phyloP scores from a whole-genome alignment of 2,888 invertebrate species.

The Hipparchia semele region DNA sequence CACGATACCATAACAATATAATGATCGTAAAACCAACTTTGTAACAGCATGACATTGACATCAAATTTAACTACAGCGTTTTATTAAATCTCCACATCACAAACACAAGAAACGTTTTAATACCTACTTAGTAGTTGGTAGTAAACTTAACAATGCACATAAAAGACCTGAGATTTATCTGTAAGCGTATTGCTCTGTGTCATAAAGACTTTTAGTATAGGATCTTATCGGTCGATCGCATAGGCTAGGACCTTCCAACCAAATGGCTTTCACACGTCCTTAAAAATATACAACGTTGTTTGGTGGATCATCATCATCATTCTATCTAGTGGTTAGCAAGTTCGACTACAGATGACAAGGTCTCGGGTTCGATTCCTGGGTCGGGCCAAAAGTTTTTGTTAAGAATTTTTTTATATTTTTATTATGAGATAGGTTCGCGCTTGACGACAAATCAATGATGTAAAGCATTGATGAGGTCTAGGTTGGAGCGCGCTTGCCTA shows the following conservation, averaged over 20 bases:
- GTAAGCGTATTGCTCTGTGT: slow-evolving; percentile 23
- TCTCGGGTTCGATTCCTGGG: no score
- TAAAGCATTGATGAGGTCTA: no score
- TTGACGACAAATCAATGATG: no score
- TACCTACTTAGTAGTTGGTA: slow-evolving; percentile 23
- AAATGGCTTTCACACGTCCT: slow-evolving; percentile 7
- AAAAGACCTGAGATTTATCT: slow-evolving; percentile 25
- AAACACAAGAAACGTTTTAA: slow-evolving; percentile 24
- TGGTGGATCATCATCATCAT: no score
- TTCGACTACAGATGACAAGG: no score
- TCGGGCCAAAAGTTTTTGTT: no score
- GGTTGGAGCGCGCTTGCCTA: no score
- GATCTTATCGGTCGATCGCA: slow-evolving; percentile 19
- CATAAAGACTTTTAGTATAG: slow-evolving; percentile 18
- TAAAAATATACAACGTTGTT: not conserved
- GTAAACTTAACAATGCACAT: slow-evolving; percentile 18
- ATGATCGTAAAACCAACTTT: slow-evolving; percentile 20
- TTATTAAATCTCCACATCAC: slow-evolving; percentile 12
- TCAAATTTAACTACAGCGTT: slow-evolving; percentile 20
- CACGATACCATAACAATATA: not conserved
- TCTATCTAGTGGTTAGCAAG: no score
- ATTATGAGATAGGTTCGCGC: no score
- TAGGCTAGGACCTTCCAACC: not conserved
- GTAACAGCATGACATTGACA: slow-evolving; percentile 14
- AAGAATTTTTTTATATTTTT: no score